Conservation (phyloP, 2,113 vertebrate species). For the Tonatia bakeri region DNA sequence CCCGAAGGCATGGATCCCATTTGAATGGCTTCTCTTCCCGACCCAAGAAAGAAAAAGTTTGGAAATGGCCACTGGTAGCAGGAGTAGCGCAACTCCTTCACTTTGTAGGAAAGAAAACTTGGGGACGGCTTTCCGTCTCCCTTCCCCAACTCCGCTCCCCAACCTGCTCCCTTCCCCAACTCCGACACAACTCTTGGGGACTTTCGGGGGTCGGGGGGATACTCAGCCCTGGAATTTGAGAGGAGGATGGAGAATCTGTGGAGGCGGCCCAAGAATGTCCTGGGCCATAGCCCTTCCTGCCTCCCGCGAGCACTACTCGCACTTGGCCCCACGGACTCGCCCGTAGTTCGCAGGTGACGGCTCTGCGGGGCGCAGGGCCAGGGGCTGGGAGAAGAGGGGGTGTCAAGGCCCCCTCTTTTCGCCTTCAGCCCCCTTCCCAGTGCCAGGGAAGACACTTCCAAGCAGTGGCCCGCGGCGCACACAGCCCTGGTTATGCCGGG, state of each 20-base stretch:
- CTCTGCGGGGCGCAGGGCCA: accelerated
- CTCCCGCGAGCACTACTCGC: neutral
- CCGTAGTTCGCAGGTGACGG: accelerated
- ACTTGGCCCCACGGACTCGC: neutral
- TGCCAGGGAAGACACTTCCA: no score
- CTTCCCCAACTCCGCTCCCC: no score
- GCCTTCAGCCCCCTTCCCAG: neutral
- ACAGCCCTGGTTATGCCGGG: neutral
- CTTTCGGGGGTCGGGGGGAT: neutral
- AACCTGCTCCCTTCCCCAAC: neutral
- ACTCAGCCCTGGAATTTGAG: neutral
- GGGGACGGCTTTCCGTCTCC: neutral
- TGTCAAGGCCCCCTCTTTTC: neutral
- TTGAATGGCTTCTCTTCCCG: neutral
- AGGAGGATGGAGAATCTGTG: neutral
- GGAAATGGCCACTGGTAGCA: neutral
- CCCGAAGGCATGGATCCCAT: neutral
- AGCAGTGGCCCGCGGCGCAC: neutral
- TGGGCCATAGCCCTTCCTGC: neutral
- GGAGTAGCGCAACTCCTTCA: neutral
- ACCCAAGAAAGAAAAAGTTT: constrained; percentile 10
- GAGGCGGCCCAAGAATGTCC: no score
- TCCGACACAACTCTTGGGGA: neutral
- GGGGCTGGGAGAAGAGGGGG: neutral
- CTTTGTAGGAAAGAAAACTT: neutral